Conservation (phyloP, 2,797 vertebrate genomes). For the Anguilla marmorata region DNA sequence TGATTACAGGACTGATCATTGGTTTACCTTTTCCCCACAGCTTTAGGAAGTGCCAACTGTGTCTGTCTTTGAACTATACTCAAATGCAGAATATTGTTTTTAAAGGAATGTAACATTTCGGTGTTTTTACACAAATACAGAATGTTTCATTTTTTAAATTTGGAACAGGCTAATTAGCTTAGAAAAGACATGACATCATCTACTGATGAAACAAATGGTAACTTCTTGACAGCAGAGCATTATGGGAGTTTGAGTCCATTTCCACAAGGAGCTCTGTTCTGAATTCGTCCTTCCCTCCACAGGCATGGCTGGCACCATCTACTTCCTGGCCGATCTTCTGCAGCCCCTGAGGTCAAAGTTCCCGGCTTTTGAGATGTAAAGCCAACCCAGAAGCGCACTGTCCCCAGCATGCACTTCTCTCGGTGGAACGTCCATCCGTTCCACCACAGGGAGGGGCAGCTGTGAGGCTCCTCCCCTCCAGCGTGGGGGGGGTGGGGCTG, state of each 20-base stretch:
- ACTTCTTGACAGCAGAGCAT: background rate
- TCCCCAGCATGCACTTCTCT: background rate
- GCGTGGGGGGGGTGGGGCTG: background rate
- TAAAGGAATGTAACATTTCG: background rate
- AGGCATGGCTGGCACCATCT: constrained; percentile 98
- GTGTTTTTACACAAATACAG: background rate
- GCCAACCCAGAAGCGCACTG: background rate
- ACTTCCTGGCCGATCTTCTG: constrained; percentile 90
- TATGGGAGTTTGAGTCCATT: background rate
- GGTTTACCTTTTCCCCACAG: background rate
- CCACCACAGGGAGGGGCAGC: background rate
- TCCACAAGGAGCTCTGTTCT: background rate
- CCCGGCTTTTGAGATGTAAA: constrained; percentile 89
- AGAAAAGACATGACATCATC: background rate
- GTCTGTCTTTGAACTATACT: background rate
- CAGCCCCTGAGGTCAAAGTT: constrained; percentile 86
- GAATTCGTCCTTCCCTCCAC: constrained; percentile 43
- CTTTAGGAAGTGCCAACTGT: background rate
- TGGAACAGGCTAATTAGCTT: background rate
- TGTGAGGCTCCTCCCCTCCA: background rate
- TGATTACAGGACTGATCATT: background rate
- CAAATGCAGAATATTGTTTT: background rate
- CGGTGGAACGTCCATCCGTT: background rate
- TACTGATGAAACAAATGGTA: background rate
- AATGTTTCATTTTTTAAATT: background rate